Evolutionary conservation across 2,888 invertebrate species (phyloP), one percentile per base, ranked within the genome.

Genomic region (Notodonta dromedarius): DNA sequence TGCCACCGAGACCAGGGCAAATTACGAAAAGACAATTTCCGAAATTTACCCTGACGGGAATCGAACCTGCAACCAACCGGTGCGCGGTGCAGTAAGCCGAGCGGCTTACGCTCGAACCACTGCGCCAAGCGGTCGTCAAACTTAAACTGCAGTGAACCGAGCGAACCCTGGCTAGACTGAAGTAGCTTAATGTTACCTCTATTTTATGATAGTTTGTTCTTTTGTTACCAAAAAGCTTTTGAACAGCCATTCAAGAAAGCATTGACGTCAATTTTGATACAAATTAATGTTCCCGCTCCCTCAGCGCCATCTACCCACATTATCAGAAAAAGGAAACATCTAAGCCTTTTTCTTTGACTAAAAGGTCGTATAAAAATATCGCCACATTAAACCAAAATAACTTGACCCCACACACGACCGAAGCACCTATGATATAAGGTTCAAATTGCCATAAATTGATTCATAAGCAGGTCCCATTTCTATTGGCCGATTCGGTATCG

Each of bases 261-360:
- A 24, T 53, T 16, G 35, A 55, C 42, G 42, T 55, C 55, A 16
- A 55, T 55, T 55, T 42, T 55, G 55, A 55, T 55, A 69, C 69
- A 76, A 75, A 76, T 76, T 71, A 73, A 72, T 66, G 70, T 56
- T 62, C 58, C 66, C 54, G 59, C 62, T 72, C 70, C 64, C 70
- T 72, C 69, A 74, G 65, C 64, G 63, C 63, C 73, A 73, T 74
- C 69, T 70, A 68, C 60, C 58, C 67, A 76, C 74, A 73, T 77
- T 74, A 74, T 71, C 72, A 69, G 67, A 71, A 80, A n/a, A 78
- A 80, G 76, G 65, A 74, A 69, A 77, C 74, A 77, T 81, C 78
- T 74, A 76, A 78, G 74, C 79, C 77, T 72, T 74, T 78, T 77
- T 79, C 80, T 80, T 78, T 80, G 78, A 79, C 78, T 78, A 72